Base-by-base conservation (phyloP, 2,113 vertebrate genomes). In the Cryptomyrus ogoouensis region DNA sequence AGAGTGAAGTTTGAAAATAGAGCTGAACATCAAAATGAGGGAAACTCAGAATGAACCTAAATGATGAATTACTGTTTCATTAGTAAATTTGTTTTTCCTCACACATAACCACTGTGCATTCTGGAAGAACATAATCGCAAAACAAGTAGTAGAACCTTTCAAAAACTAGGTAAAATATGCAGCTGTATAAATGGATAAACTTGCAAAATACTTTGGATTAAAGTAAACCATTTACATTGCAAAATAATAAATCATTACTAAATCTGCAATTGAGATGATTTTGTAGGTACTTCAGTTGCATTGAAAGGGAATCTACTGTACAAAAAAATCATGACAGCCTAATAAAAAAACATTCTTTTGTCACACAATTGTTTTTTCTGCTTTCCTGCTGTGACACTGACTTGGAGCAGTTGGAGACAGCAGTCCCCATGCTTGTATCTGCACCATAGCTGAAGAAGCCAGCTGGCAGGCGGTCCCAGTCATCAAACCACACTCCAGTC, bases 381-480 rank as follows among this genome's bases (percentile, higher is more conserved):
- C 31, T 21, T 53, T 24, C 62, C 21, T 27, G 31, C n/a, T 46
- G 39, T 5, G 31, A 12, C 62, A 95, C 97, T 97, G 90, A 99
- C 98, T 91, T 95, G 0, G 95, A 96, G 92, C 98, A 99, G 95
- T 98, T 97, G 88, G 90, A 90, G 10, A 93, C 83, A 0, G 88
- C 24, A 4, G 94, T 91, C 0, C 94, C 94, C 0, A 92, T 56
- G 52, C 96, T 96, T 70, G 95, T 90, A 91, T 95, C 96, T 70
- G 91, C 89, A 0, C 97, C 97, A 0, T 96, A 94, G n/a, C 93
- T 97, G 94, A 97, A 94, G 3, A 99, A 99, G 77, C 98, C 98
- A 0, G 95, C 91, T 3, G 97, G 98, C 88, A 99, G 92, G 83
- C 92, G 95, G 3, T 97, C 97, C 98, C 98, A 99, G 92, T 99